These are phyloP conservation scores for Saccostrea echinata DNA, from an alignment of 1,140 invertebrate genomes.

Conservation along the genomic window DNA sequence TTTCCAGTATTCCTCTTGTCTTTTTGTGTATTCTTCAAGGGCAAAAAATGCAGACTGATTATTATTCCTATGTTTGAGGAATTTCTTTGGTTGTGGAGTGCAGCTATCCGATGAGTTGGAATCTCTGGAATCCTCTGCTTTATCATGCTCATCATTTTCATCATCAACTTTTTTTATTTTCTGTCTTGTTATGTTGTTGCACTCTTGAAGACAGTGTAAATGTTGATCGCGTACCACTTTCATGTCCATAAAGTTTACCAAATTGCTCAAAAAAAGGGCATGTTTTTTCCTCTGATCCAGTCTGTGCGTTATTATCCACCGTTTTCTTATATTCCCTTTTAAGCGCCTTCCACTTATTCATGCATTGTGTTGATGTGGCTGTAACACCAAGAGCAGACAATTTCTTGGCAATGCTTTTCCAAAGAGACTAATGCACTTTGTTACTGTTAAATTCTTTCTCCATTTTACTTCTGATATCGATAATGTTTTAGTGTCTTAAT, in stretches of 20 bases:
- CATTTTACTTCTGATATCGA: not conserved
- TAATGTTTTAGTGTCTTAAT: not conserved
- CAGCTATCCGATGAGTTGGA: not conserved
- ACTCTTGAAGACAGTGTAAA: not conserved
- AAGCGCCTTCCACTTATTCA: not conserved
- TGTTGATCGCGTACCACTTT: not conserved
- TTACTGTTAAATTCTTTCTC: conserved; percentile 5
- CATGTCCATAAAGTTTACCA: not conserved
- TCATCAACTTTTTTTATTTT: too few species aligned
- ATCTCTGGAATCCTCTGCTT: not conserved
- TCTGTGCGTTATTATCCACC: not conserved
- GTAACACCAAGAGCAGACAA: not conserved
- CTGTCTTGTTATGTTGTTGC: not conserved
- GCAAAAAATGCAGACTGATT: not conserved
- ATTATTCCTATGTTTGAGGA: not conserved
- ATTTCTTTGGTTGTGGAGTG: not conserved
- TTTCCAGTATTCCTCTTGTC: not conserved
- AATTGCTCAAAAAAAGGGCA: not conserved
- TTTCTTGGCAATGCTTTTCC: not conserved
- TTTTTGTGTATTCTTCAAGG: not conserved
- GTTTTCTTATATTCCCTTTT: too few species aligned
- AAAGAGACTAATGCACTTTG: not conserved
- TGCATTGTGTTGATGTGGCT: not conserved
- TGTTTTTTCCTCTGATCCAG: not conserved
- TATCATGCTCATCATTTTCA: not conserved